Evolutionary conservation across 2,888 invertebrate species (phyloP).

Genomic region (Oligia strigilis): DNA sequence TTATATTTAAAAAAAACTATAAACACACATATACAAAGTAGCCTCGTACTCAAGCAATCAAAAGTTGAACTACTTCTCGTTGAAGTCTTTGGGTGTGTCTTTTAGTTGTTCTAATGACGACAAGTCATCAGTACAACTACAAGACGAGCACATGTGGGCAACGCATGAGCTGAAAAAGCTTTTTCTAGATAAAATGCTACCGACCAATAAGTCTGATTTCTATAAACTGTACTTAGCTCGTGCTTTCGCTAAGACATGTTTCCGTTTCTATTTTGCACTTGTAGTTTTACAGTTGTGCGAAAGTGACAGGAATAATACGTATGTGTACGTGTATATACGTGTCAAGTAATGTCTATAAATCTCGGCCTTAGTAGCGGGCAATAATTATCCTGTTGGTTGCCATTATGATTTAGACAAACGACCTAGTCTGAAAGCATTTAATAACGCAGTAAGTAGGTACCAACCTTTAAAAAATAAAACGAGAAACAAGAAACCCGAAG

Average conservation of each 20-base stretch:
- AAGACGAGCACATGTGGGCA: background rate
- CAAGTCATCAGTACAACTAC: background rate
- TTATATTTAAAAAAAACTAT: background rate
- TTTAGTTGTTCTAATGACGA: background rate
- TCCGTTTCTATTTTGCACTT: background rate
- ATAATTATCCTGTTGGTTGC: background rate
- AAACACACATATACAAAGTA: background rate
- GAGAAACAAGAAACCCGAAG: background rate
- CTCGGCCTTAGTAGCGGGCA: background rate
- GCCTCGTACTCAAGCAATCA: background rate
- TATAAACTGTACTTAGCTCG: background rate
- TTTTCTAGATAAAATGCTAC: background rate
- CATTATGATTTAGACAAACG: background rate
- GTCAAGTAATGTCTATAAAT: background rate
- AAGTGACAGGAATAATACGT: background rate
- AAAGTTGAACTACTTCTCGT: background rate
- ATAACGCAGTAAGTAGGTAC: background rate
- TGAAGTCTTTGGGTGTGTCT: background rate
- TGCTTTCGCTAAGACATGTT: background rate
- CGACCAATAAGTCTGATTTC: background rate
- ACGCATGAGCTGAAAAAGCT: rapidly evolving
- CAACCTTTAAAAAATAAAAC: background rate
- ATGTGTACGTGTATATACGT: background rate
- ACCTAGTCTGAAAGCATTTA: background rate
- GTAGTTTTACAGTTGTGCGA: background rate